These are phyloP conservation scores for human DNA, from an alignment of 2,113 vertebrate species.

Conservation along the genomic window GRCh38 chr7:103891501-103892000, in stretches of 20 bases:
- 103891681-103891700: background rate
- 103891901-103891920: background rate
- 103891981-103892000: background rate
- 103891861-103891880: background rate
- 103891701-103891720: background rate
- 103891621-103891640: background rate
- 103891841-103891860: background rate
- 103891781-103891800: background rate
- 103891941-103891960: background rate
- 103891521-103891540: background rate
- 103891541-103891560: background rate
- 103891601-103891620: background rate
- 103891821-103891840: background rate
- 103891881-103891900: background rate
- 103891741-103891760: background rate
- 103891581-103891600: background rate
- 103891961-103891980: background rate
- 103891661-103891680: background rate
- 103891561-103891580: background rate
- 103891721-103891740: background rate
- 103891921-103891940: background rate
- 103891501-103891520: accelerated
- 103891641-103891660: background rate
- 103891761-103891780: background rate
- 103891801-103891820: background rate